Conservation (phyloP, 2,113 vertebrate species). For the Otolemur garnettii region DNA sequence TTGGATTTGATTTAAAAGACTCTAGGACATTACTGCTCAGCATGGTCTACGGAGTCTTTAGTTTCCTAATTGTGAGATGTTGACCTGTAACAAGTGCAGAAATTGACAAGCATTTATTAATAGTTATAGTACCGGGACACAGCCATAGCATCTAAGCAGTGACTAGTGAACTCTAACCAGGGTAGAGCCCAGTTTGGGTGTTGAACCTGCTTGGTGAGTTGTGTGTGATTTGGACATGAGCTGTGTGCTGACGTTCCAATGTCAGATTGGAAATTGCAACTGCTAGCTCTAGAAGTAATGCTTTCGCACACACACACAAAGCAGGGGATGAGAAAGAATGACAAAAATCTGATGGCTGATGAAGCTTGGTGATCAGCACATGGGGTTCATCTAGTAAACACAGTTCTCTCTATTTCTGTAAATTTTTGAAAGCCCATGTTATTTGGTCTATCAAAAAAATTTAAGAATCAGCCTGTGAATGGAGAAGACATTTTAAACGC, state of each 20-base stretch:
- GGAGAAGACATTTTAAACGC: not conserved
- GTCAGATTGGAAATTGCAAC: not conserved
- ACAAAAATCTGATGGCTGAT: not conserved
- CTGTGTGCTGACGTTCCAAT: not conserved
- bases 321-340: not conserved
- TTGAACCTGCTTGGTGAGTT: not conserved
- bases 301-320: not conserved
- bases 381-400: not conserved
- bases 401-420: not conserved
- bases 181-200: not conserved
- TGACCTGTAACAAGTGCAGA: not conserved
- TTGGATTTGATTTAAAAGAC: not conserved
- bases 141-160: not conserved
- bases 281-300: not conserved
- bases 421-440: not conserved
- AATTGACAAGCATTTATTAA: not conserved
- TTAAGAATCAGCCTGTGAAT: not conserved
- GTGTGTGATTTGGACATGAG: not conserved
- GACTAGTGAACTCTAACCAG: not conserved
- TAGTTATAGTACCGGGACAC: no score
- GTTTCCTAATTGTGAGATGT: not conserved
- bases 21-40: not conserved
- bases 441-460: conserved; percentile 23
- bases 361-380: not conserved
- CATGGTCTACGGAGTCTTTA: not conserved